Evolutionary conservation across 2,113 vertebrate species (phyloP).

Genomic region (Malurus elegans): DNA sequence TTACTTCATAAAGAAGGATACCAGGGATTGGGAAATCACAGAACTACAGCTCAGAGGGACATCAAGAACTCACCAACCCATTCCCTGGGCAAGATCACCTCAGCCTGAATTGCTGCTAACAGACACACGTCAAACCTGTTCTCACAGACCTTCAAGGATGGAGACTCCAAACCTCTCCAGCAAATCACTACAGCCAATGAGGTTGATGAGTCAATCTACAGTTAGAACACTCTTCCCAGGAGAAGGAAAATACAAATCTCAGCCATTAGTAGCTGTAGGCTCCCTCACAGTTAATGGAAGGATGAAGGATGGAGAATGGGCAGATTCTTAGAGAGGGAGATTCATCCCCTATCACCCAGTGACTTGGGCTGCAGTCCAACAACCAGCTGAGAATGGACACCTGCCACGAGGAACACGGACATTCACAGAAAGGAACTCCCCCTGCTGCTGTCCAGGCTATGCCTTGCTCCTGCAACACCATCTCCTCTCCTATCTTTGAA

Average conservation of each 20-base stretch:
- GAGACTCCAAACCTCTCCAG: background rate
- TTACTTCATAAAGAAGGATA: background rate
- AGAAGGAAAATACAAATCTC: background rate
- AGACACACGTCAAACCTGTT: background rate
- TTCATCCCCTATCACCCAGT: background rate
- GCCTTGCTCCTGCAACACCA: background rate
- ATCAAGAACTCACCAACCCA: accelerated
- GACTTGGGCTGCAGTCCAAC: background rate
- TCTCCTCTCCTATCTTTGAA: background rate
- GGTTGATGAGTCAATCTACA: background rate
- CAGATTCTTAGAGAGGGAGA: background rate
- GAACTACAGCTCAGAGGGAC: background rate
- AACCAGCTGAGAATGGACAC: background rate
- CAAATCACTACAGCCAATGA: background rate
- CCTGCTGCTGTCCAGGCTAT: background rate
- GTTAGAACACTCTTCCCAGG: background rate
- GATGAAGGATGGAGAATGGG: background rate
- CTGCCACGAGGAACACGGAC: accelerated
- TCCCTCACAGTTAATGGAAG: background rate
- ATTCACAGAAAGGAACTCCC: background rate
- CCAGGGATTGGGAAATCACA: background rate
- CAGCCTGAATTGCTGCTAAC: background rate
- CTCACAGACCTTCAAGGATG: background rate
- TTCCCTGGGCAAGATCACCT: background rate
- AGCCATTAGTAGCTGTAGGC: background rate